Evolutionary conservation across 2,888 invertebrate genomes (phyloP).

Genomic region (Lepidocyrtinus sp.): DNA sequence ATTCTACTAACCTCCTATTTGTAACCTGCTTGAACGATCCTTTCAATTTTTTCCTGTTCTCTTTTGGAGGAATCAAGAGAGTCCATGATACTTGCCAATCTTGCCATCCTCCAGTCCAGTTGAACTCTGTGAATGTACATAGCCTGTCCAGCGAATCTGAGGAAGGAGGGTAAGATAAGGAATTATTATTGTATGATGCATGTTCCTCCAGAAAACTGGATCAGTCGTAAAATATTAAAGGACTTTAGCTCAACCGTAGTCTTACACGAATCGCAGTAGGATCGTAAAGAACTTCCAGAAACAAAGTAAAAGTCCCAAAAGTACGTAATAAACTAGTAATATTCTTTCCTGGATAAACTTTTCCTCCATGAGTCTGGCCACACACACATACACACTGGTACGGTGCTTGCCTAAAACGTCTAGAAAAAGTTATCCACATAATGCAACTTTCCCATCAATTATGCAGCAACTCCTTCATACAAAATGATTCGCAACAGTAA

Average conservation of each 20-base stretch:
- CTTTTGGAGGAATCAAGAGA: too few relatives aligned
- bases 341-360: constrained; percentile 6
- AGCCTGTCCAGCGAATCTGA: neutral
- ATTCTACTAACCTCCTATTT: too few relatives aligned
- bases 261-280: neutral
- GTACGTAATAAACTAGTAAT: constrained; percentile 13
- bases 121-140: too few relatives aligned
- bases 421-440: constrained; percentile 8
- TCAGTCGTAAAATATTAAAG: constrained; percentile 32
- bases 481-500: too few relatives aligned
- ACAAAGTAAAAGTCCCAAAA: constrained; percentile 10
- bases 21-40: too few relatives aligned
- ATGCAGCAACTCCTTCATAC: constrained; percentile 1
- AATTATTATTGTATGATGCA: constrained; percentile 11
- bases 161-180: neutral
- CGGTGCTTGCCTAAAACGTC: too few relatives aligned
- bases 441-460: constrained; percentile 10
- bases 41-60: too few relatives aligned
- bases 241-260: constrained; percentile 12
- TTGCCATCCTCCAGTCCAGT: too few relatives aligned
- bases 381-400: neutral
- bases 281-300: neutral
- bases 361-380: neutral
- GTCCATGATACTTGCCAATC: too few relatives aligned
- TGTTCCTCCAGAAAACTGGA: constrained; percentile 27